phyloP scores from a whole-genome alignment of 2,888 invertebrate genomes.

The Trissonchulus sp. region DNA sequence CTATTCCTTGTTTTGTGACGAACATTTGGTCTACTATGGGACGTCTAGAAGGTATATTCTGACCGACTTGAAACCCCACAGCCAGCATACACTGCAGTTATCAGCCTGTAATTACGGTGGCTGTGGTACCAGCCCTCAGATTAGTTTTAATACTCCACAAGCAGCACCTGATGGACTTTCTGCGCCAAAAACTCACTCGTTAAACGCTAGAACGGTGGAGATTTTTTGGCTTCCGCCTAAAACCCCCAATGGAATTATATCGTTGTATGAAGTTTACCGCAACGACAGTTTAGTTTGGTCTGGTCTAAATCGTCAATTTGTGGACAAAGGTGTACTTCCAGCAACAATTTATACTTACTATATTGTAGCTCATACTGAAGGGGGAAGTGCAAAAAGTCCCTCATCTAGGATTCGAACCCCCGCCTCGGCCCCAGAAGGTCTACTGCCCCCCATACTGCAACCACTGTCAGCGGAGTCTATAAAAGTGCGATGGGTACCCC shows the following conservation, averaged over 20 bases:
- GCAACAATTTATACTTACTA: slow-evolving; percentile 13
- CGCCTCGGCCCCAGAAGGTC: slow-evolving; percentile 11
- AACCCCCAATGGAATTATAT: slow-evolving; percentile 21
- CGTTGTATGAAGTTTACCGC: slow-evolving; percentile 8
- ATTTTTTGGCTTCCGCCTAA: background rate
- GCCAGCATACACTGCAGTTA: background rate
- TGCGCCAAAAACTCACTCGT: background rate
- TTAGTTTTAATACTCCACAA: background rate
- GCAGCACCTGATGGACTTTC: slow-evolving; percentile 8
- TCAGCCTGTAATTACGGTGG: slow-evolving; percentile 12
- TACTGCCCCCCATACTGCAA: background rate
- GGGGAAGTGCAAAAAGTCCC: background rate
- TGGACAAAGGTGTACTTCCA: slow-evolving; percentile 8
- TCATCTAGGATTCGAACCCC: background rate
- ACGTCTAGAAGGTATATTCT: background rate
- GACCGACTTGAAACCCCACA: background rate
- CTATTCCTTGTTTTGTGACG: slow-evolving; percentile 3
- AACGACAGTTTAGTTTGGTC: slow-evolving; percentile 14
- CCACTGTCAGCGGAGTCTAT: slow-evolving; percentile 1
- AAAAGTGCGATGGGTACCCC: background rate
- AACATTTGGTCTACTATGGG: background rate
- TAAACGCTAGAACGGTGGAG: background rate
- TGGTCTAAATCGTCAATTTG: background rate
- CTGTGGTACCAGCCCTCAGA: slow-evolving; percentile 4
- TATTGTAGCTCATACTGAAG: slow-evolving; percentile 5